Evolutionary conservation across 2,797 vertebrate genomes (phyloP).

Genomic region (Emydoidea blandingii): DNA sequence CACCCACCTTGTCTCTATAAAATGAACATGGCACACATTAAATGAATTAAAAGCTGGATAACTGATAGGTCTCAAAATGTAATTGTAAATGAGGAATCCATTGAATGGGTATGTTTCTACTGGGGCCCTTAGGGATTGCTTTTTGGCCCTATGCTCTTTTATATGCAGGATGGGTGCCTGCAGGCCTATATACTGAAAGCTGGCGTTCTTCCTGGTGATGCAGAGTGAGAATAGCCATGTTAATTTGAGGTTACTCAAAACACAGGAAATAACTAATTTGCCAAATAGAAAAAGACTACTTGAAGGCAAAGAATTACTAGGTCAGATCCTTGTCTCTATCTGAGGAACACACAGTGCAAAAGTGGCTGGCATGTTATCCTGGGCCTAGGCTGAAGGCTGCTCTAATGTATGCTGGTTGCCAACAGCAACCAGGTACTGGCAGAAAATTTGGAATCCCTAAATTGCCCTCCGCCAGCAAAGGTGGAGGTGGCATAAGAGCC

Average conservation of each 20-base stretch:
- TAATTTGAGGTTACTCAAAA: not conserved
- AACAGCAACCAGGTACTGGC: not conserved
- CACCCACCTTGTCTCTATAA: not conserved
- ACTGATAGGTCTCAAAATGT: not conserved
- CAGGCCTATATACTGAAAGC: not conserved
- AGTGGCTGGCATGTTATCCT: not conserved
- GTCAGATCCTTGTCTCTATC: not conserved
- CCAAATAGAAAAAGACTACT: not conserved
- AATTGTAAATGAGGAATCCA: not conserved
- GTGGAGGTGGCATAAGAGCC: not conserved
- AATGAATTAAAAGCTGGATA: not conserved
- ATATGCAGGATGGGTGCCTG: not conserved
- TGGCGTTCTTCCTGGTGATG: not conserved
- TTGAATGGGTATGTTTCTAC: not conserved
- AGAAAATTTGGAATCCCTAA: not conserved
- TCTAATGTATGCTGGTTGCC: not conserved
- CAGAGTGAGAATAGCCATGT: not conserved
- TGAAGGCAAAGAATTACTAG: not conserved
- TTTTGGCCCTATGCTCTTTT: not conserved
- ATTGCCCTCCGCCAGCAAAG: not conserved
- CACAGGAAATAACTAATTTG: not conserved
- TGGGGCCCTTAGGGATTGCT: too few relatives aligned
- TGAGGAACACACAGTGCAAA: not conserved
- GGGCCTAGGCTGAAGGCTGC: not conserved
- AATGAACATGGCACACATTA: not conserved